These are phyloP conservation scores for Scomberomorus guttatus DNA, from an alignment of 2,797 vertebrate genomes.

Conservation along the genomic window DNA sequence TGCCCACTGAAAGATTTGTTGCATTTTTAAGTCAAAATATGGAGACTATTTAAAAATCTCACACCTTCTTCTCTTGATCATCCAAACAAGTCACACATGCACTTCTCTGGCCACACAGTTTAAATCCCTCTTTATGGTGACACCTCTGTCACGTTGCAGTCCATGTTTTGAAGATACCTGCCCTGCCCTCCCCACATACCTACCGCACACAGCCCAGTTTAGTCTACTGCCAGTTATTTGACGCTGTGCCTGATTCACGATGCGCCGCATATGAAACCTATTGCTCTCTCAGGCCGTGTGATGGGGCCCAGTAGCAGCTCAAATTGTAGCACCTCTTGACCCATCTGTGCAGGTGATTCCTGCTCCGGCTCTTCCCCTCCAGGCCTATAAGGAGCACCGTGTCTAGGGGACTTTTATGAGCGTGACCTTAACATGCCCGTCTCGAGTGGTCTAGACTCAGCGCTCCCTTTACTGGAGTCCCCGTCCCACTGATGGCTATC, in stretches of 20 bases:
- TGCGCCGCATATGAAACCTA: constrained; percentile 54
- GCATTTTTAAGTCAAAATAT: constrained; percentile 51
- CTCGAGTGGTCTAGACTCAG: constrained; percentile 74
- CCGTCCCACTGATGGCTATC: constrained; percentile 61
- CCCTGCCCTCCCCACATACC: constrained; percentile 14
- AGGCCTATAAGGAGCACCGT: constrained; percentile 51
- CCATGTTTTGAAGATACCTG: constrained; percentile 28
- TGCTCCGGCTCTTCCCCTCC: constrained; percentile 49
- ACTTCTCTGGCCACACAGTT: neutral
- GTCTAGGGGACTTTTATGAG: constrained; percentile 74
- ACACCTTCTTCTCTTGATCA: neutral
- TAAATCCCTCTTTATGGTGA: neutral
- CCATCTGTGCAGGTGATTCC: constrained; percentile 73
- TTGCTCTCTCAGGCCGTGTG: constrained; percentile 45
- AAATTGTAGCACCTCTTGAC: constrained; percentile 40
- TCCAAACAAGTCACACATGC: constrained; percentile 1
- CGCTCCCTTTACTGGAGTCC: constrained; percentile 65
- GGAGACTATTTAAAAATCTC: constrained; percentile 1
- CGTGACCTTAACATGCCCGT: constrained; percentile 77
- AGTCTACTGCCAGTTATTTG: constrained; percentile 47
- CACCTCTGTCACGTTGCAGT: constrained; percentile 37
- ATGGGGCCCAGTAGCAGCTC: constrained; percentile 49
- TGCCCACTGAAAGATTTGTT: constrained; percentile 68
- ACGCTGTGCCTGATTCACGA: constrained; percentile 50
- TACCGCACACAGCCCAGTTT: constrained; percentile 47